These are phyloP conservation scores for Dendrocincla tyrannina DNA, from an alignment of 2,797 vertebrate species.

Conservation along the genomic window DNA sequence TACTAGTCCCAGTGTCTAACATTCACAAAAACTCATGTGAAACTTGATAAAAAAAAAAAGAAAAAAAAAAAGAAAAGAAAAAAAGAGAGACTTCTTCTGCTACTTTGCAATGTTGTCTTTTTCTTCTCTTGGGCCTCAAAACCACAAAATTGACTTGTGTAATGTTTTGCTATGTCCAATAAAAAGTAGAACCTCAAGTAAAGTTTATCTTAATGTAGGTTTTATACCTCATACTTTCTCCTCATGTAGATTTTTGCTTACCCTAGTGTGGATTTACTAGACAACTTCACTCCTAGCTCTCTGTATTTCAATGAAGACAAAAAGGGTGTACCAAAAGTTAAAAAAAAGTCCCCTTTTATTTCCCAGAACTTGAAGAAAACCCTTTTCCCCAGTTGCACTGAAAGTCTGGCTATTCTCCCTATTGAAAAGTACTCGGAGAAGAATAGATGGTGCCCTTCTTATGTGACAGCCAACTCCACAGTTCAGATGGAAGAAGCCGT, in stretches of 20 bases:
- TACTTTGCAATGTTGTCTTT: not conserved
- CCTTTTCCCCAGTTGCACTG: not conserved
- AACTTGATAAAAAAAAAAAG: not conserved
- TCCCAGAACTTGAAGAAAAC: not conserved
- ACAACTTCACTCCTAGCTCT: not conserved
- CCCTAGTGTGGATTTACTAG: not conserved
- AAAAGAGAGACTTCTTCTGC: not conserved
- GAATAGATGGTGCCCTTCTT: not conserved
- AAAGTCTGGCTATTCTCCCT: not conserved
- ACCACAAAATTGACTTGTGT: not conserved
- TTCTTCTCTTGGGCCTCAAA: not conserved
- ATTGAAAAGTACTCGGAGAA: not conserved
- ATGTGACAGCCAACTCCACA: not conserved
- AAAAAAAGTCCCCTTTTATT: not conserved
- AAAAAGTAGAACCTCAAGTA: not conserved
- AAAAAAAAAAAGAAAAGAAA: not conserved
- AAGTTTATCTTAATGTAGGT: not conserved
- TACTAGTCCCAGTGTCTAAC: not conserved
- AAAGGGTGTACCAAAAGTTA: not conserved
- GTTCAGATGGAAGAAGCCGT: not conserved
- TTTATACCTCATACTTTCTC: not conserved
- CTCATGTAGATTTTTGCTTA: not conserved
- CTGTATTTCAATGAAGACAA: not conserved
- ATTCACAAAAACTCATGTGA: not conserved
- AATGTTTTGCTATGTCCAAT: not conserved